A percentile compares a stretch with the other conserved stretches of the same genome.
Conservation (phyloP, 1,140 invertebrate genomes). For the Protaetia brevitarsis region DNA sequence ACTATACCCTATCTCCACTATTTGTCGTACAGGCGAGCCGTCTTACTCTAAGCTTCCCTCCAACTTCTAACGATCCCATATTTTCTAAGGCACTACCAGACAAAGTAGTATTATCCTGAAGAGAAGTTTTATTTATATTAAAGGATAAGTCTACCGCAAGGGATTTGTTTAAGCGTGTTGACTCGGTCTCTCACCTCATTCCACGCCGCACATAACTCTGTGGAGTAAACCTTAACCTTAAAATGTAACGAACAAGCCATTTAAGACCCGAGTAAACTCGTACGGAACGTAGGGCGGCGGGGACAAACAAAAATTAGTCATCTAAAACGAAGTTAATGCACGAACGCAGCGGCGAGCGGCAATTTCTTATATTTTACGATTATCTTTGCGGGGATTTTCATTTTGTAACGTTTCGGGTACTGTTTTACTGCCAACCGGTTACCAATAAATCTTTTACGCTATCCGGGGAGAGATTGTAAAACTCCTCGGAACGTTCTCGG, state of each 20-base stretch:
- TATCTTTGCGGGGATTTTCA: conserved; percentile 13
- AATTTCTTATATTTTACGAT: conserved; percentile 16
- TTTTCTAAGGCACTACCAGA: too few relatives aligned
- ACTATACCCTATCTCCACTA: too few relatives aligned
- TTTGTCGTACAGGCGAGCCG: too few relatives aligned
- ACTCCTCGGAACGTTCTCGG: neutral
- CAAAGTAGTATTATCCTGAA: neutral
- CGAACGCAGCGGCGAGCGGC: neutral
- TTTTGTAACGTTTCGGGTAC: neutral
- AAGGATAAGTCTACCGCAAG: conserved; percentile 1
- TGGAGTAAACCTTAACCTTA: conserved; percentile 2
- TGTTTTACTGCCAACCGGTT: conserved; percentile 8
- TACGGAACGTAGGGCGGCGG: conserved; percentile 3
- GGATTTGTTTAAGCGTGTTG: conserved; percentile 8
- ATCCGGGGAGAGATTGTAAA: neutral
- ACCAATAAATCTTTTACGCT: conserved; percentile 13
- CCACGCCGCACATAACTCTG: neutral
- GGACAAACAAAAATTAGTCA: conserved; percentile 14
- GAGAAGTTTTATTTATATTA: conserved; percentile 15
- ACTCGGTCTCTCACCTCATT: neutral
- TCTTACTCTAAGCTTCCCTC: too few relatives aligned
- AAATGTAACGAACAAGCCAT: neutral
- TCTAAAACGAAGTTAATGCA: conserved; percentile 16
- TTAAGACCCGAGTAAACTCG: neutral
- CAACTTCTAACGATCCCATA: too few relatives aligned